Evolutionary conservation across 2,113 vertebrate species (phyloP).

Genomic region (Microcebus griseorufus): DNA sequence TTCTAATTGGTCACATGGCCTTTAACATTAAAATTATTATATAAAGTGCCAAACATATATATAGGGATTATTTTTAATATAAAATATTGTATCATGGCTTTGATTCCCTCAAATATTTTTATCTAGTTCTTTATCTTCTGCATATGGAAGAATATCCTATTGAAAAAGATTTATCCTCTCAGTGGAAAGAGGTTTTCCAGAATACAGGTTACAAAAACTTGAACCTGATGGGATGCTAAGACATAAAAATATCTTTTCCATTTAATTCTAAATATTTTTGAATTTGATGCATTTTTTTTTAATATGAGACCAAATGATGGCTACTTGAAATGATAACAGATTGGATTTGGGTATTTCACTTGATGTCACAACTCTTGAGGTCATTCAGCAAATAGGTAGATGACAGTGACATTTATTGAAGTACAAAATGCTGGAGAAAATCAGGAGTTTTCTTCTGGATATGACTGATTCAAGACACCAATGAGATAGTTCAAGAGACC

Average conservation of each 20-base stretch:
- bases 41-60: neutral
- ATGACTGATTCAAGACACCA: neutral
- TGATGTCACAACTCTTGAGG: neutral
- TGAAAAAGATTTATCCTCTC: neutral
- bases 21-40: neutral
- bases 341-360: neutral
- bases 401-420: neutral
- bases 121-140: neutral
- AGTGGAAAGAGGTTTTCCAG: neutral
- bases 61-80: neutral
- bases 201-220: neutral
- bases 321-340: neutral
- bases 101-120: neutral
- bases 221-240: neutral
- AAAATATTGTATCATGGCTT: neutral
- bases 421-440: neutral
- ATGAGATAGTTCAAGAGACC: neutral
- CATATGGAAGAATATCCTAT: neutral
- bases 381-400: neutral
- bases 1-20: neutral
- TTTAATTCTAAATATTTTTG: neutral
- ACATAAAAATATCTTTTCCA: neutral
- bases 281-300: neutral
- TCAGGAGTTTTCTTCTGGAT: neutral
- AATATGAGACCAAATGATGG: neutral